phyloP scores from a whole-genome alignment of 2,888 invertebrate genomes.

The Macrophya alboannulata region DNA sequence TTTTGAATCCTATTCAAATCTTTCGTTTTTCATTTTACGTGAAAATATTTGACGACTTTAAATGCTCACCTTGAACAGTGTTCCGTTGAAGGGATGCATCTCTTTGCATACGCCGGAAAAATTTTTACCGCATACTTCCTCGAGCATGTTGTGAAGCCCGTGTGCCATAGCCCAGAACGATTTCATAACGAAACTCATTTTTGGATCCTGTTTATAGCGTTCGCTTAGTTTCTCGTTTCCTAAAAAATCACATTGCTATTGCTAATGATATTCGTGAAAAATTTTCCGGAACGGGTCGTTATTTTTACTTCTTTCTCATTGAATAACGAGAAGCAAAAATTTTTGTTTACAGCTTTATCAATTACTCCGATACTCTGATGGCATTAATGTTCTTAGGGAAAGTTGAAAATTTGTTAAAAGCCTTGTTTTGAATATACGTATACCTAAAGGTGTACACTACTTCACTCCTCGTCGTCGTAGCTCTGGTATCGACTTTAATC shows the following conservation, averaged over 20 bases:
- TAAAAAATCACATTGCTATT: slow-evolving; percentile 70
- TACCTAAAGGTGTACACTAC: neutral
- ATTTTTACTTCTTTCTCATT: too few species aligned
- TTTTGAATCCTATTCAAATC: neutral
- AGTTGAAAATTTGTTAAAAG: too few species aligned
- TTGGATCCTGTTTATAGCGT: slow-evolving; percentile 88
- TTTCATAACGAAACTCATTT: slow-evolving; percentile 90
- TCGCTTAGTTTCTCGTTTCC: slow-evolving; percentile 83
- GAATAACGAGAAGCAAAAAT: too few species aligned
- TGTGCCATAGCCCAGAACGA: slow-evolving; percentile 89
- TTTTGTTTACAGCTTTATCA: too few species aligned
- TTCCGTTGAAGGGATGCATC: slow-evolving; percentile 88
- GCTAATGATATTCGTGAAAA: neutral
- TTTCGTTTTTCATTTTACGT: neutral
- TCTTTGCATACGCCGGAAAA: slow-evolving; percentile 83
- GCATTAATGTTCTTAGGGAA: too few species aligned
- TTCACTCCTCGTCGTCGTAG: neutral
- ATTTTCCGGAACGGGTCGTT: neutral
- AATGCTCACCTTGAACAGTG: slow-evolving; percentile 83
- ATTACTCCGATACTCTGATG: too few species aligned
- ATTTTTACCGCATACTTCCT: slow-evolving; percentile 83
- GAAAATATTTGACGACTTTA: neutral
- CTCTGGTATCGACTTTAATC: slow-evolving; percentile 31
- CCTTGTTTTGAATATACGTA: too few species aligned
- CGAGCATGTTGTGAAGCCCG: slow-evolving; percentile 87